Evolutionary conservation across 2,113 vertebrate genomes (phyloP).

Genomic region (Rhinichthys klamathensis): DNA sequence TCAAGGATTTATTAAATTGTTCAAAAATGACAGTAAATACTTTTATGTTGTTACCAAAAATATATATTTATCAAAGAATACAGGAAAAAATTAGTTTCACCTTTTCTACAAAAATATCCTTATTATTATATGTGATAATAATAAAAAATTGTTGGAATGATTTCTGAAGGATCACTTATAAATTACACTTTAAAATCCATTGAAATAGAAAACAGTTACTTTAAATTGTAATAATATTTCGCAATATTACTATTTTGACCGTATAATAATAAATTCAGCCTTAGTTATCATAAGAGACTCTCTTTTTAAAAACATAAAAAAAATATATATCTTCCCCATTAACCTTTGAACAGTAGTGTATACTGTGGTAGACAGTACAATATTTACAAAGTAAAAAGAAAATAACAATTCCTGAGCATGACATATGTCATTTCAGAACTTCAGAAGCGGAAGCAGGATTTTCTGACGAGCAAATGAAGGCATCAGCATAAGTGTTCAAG

Average conservation of each 20-base stretch:
- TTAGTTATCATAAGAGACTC: background rate
- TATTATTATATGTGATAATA: background rate
- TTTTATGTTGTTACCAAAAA: no score
- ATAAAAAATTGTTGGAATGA: background rate
- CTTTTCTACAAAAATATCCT: background rate
- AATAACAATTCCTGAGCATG: no score
- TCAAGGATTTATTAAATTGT: no score
- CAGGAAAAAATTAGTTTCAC: no score
- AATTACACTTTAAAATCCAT: background rate
- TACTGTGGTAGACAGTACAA: no score
- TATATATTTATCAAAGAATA: background rate
- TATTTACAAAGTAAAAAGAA: no score
- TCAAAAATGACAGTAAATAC: no score
- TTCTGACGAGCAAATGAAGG: background rate
- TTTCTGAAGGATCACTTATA: no score
- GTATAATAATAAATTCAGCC: background rate
- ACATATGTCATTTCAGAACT: no score
- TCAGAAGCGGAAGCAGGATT: background rate
- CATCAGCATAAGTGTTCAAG: background rate
- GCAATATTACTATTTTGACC: background rate
- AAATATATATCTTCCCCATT: no score
- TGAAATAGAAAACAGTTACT: background rate
- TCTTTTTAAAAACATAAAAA: background rate
- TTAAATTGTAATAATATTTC: background rate
- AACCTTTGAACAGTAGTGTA: background rate